Evolutionary conservation across 2,888 invertebrate species (phyloP).

Genomic region (Masnerella sp.): DNA sequence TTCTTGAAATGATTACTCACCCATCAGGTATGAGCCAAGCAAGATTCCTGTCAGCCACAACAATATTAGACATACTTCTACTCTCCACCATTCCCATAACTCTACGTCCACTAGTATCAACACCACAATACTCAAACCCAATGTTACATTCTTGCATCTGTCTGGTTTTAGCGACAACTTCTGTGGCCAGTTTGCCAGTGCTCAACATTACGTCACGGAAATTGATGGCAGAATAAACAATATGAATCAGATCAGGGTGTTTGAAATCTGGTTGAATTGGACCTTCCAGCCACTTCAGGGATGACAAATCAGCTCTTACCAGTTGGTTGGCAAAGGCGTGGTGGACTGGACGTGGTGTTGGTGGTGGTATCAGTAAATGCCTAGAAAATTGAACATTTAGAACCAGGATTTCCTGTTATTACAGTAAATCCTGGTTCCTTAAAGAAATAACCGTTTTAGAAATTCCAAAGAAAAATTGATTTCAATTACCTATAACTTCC

Average conservation of each 20-base stretch:
- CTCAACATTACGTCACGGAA: slow-evolving; percentile 97
- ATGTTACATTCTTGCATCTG: slow-evolving; percentile 83
- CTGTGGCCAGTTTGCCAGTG: slow-evolving; percentile 91
- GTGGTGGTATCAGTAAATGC: slow-evolving; percentile 84
- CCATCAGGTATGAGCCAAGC: slow-evolving; percentile 78
- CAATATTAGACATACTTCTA: slow-evolving; percentile 78
- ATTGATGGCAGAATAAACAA: slow-evolving; percentile 90
- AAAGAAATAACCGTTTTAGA: too few species aligned
- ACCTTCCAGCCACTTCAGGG: slow-evolving; percentile 91
- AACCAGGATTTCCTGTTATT: too few species aligned
- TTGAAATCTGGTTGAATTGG: slow-evolving; percentile 71
- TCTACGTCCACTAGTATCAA: slow-evolving; percentile 76
- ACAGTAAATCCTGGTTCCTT: too few species aligned
- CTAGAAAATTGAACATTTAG: too few species aligned
- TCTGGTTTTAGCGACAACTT: slow-evolving; percentile 85
- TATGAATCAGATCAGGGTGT: slow-evolving; percentile 77
- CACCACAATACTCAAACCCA: slow-evolving; percentile 85
- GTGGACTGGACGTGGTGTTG: slow-evolving; percentile 78
- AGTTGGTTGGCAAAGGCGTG: slow-evolving; percentile 87
- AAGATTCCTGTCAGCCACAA: slow-evolving; percentile 78
- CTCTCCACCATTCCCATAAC: slow-evolving; percentile 77
- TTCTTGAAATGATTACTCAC: too few species aligned
- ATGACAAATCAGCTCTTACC: slow-evolving; percentile 91
- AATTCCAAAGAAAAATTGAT: not conserved
- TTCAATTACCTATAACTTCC: slow-evolving; percentile 82